Conservation (phyloP, 2,888 invertebrate species). For the Metalampra italica region DNA sequence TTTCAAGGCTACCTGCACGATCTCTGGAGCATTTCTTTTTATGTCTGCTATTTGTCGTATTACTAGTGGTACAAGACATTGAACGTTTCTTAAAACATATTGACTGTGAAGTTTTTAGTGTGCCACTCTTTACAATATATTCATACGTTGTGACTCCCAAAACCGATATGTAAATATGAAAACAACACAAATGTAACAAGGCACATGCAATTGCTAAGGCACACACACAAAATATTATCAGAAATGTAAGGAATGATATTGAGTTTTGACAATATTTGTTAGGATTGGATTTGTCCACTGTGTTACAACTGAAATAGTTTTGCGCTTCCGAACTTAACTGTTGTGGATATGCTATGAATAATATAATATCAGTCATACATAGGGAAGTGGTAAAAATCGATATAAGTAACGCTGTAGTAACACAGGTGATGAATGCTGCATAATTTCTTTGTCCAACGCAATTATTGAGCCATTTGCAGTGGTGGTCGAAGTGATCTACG, state of each 20-base stretch:
- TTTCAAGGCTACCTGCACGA: slow-evolving; percentile 15
- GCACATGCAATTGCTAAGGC: slow-evolving; percentile 88
- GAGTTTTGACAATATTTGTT: slow-evolving; percentile 50
- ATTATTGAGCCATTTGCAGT: slow-evolving; percentile 99
- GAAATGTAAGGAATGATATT: slow-evolving; percentile 54
- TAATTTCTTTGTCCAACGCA: slow-evolving; percentile 97
- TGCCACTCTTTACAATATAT: slow-evolving; percentile 80
- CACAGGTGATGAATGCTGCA: slow-evolving; percentile 88
- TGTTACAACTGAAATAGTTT: slow-evolving; percentile 53
- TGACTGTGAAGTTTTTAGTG: slow-evolving; percentile 28
- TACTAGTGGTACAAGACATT: slow-evolving; percentile 1
- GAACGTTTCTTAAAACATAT: background rate
- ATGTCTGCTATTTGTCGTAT: slow-evolving; percentile 23
- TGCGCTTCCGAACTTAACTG: slow-evolving; percentile 79
- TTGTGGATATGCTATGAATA: slow-evolving; percentile 80
- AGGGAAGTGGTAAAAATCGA: slow-evolving; percentile 83
- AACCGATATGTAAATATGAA: slow-evolving; percentile 91
- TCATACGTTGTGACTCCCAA: slow-evolving; percentile 94
- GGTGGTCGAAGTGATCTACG: slow-evolving; percentile 96
- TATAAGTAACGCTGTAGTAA: slow-evolving; percentile 86
- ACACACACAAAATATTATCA: slow-evolving; percentile 80
- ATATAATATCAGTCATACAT: slow-evolving; percentile 83
- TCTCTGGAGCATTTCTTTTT: slow-evolving; percentile 17
- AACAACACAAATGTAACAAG: slow-evolving; percentile 90
- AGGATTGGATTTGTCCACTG: slow-evolving; percentile 21